Base-by-base conservation (phyloP, 2,113 vertebrate genomes). In the Pungitius pungitius region DNA sequence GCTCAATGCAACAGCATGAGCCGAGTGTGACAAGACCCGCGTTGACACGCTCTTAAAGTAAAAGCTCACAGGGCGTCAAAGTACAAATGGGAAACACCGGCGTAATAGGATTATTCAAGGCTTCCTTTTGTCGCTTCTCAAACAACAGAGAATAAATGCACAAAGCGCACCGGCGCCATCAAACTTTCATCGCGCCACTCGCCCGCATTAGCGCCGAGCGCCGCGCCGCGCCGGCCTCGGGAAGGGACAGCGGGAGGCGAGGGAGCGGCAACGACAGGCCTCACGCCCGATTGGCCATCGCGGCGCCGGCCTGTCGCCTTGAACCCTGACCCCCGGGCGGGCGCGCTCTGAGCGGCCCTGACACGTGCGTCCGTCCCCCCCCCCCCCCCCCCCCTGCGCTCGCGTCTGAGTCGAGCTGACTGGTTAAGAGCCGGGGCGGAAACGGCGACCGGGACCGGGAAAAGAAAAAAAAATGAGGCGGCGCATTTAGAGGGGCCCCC, bases 371-470 rank as follows among this genome's bases (percentile, higher is more conserved):
- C n/a, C n/a, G n/a, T n/a, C n/a, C n/a, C n/a, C n/a, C n/a, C n/a
- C n/a, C n/a, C n/a, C n/a, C n/a, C n/a, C n/a, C n/a, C n/a, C n/a
- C 80, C 88, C 83, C 80, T n/a, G 9, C 73, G n/a, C n/a, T n/a
- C 60, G 82, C 45, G 75, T 88, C 74, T 89, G 88, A 90, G 76
- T 90, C 85, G 56, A 86, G 87, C 85, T 91, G 91, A 91, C 90
- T 92, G 82, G 73, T 89, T 92, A 92, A 92, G 91, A 92, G 89
- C 89, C 61, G 10, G 79, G 62, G 89, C 85, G 90, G 87, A 71
- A 72, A 84, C 15, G 69, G 58, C 69, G 8, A 82, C 71, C 60
- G 2, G 83, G 84, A 65, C 76, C 78, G 67, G 80, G 79, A 82
- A 84, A 84, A 35, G 7, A 35, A 84, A 82, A 84, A 84, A 35